Base-by-base conservation (phyloP, 2,797 vertebrate genomes). In the Eulemur mongoz region DNA sequence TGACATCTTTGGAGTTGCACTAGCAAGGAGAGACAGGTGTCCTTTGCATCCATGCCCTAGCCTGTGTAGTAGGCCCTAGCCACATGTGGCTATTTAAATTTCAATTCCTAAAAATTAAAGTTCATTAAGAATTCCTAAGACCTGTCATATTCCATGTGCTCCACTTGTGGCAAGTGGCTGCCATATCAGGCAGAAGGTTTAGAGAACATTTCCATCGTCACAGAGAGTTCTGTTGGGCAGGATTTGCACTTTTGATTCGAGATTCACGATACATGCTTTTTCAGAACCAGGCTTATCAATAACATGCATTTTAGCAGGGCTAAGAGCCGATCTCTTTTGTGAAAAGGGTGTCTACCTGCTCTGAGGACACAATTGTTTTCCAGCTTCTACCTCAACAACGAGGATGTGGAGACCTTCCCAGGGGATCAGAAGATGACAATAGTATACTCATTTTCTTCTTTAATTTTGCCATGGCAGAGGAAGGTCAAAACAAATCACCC, bases 361-460 rank as follows among this genome's bases (percentile, higher is more conserved):
- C 72, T 75, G 63, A 38, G 88, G 50, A 79, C 10, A 48, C 17
- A n/a, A 35, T 59, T 13, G 0, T 70, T 90, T 85, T 50, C n/a
- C 27, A 82, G n/a, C 73, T 95, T 91, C 32, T 48, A 40, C 0
- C 0, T 40, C 30, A 95, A 72, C 72, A 38, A 1, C 4, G 73
- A 97, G 54, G 43, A n/a, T 81, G 50, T 67, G 67, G 90, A 88
- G 48, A 57, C 10, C 63, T 83, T 88, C 7, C 65, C 52, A 69
- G 67, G 20, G 50, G 0, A 20, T 48, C 25, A 57, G 59, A 35
- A 69, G 80, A 94, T 73, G 92, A 91, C 78, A 81, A 30, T 95
- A 96, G 97, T 93, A 76, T 95, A 87, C 93, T 92, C 8, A 22
- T 91, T 96, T 98, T 91, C 97, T 97, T 88, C 96, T 96, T 88